Conservation (phyloP, 1,140 invertebrate species). For the Drosophila bipectinata region DNA sequence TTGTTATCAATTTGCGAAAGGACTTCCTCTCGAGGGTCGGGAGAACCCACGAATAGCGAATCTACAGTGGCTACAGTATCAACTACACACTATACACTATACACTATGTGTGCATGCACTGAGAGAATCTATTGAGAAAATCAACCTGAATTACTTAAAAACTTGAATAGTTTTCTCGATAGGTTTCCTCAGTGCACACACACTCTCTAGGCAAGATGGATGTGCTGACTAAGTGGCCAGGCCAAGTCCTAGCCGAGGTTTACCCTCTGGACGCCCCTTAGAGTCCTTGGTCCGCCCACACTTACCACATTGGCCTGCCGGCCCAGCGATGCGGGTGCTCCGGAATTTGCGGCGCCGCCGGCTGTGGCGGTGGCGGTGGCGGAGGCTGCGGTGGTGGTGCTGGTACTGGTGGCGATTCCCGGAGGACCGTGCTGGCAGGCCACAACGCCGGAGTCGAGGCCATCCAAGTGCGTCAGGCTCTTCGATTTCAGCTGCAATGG, state of each 20-base stretch:
- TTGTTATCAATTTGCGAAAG: slow-evolving; percentile 52
- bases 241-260: slow-evolving; percentile 22
- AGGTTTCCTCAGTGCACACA: slow-evolving; percentile 16
- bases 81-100: slow-evolving; percentile 17
- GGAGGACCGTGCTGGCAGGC: slow-evolving; percentile 66
- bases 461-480: slow-evolving; percentile 83
- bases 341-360: slow-evolving; percentile 6
- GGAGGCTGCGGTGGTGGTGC: slow-evolving; percentile 12
- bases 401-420: slow-evolving; percentile 18
- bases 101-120: not conserved
- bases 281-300: slow-evolving; percentile 6
- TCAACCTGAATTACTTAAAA: too few relatives aligned
- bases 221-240: slow-evolving; percentile 44
- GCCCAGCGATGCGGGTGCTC: slow-evolving; percentile 39
- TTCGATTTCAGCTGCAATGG: slow-evolving; percentile 83
- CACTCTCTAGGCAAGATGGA: slow-evolving; percentile 33
- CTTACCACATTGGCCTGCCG: slow-evolving; percentile 60
- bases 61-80: slow-evolving; percentile 11
- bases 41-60: slow-evolving; percentile 10
- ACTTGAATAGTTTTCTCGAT: not conserved
- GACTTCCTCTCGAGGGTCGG: slow-evolving; percentile 24
- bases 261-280: slow-evolving; percentile 17
- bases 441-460: slow-evolving; percentile 68
- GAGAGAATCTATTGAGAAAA: not conserved
- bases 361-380: slow-evolving; percentile 3